Evolutionary conservation across 2,113 vertebrate genomes (phyloP).

Genomic region (Neolamprologus sp.): DNA sequence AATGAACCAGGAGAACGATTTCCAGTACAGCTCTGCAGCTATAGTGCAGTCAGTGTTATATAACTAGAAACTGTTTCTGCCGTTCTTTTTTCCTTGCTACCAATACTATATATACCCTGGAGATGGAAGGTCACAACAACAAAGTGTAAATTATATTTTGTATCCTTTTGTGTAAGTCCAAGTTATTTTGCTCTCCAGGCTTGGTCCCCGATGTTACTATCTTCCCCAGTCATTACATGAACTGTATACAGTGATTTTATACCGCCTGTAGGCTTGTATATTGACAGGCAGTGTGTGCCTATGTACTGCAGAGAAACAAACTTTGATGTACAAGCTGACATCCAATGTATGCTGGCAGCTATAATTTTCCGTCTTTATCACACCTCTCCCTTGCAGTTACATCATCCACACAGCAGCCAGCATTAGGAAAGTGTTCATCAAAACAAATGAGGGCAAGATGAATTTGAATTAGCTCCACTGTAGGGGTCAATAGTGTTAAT

Average conservation of each 20-base stretch:
- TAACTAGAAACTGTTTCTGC: neutral
- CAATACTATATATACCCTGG: neutral
- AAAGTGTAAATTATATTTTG: neutral
- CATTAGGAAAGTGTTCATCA: neutral
- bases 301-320: neutral
- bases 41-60: neutral
- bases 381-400: neutral
- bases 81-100: neutral
- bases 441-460: neutral
- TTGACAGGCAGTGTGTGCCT: neutral
- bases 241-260: neutral
- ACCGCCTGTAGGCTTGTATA: neutral
- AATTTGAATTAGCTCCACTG: neutral
- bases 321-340: neutral
- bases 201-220: neutral
- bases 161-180: neutral
- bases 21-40: neutral
- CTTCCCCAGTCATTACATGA: neutral
- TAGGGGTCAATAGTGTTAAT: slow-evolving; percentile 36
- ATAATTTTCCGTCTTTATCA: neutral
- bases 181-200: neutral
- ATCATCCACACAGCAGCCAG: neutral
- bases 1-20: neutral
- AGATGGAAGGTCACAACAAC: neutral
- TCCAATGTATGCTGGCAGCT: neutral